phyloP scores from a whole-genome alignment of 2,113 vertebrate genomes.

The Crotalus helleri region DNA sequence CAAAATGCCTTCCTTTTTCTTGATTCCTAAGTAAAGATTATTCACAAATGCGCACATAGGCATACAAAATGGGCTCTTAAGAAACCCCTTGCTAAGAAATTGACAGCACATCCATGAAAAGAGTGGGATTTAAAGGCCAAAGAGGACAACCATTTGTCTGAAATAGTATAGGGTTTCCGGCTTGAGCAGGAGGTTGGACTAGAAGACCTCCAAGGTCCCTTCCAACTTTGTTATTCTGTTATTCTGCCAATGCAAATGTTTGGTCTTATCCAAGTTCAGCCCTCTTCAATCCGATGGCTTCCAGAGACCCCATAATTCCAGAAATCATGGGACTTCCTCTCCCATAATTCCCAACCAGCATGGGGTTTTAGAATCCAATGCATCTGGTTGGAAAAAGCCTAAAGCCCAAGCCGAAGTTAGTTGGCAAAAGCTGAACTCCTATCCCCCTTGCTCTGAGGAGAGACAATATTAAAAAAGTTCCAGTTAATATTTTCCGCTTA shows the following conservation, averaged over 20 bases:
- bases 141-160: too few species aligned
- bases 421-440: neutral
- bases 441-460: neutral
- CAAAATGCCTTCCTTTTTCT: too few species aligned
- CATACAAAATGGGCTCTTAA: too few species aligned
- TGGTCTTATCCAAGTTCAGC: neutral
- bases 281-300: neutral
- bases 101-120: too few species aligned
- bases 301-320: neutral
- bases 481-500: neutral
- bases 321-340: neutral
- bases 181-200: too few species aligned
- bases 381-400: neutral
- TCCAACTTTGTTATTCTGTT: neutral
- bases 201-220: neutral
- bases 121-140: too few species aligned
- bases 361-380: neutral
- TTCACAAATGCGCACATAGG: too few species aligned
- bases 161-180: too few species aligned
- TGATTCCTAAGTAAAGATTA: too few species aligned
- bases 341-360: neutral
- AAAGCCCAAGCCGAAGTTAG: neutral
- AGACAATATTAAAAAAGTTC: conserved; percentile 4
- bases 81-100: too few species aligned
- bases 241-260: neutral